Evolutionary conservation across 2,113 vertebrate species (phyloP).

Genomic region (Vulpes vulpes): DNA sequence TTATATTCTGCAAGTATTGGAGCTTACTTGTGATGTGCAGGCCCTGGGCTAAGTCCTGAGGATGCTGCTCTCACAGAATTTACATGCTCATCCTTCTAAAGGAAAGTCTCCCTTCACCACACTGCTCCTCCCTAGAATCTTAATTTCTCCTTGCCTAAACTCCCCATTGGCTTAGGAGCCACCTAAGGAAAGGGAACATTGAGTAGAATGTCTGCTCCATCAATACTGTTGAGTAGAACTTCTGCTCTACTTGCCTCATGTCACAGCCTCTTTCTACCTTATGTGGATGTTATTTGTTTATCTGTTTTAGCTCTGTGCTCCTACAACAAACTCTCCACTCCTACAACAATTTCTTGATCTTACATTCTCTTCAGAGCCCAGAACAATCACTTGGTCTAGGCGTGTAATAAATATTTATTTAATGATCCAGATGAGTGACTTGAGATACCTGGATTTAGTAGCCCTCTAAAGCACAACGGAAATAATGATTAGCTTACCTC

Average conservation of each 20-base stretch:
- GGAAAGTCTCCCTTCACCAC: neutral
- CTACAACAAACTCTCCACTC: neutral
- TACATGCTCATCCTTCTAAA: neutral
- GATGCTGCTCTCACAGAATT: neutral
- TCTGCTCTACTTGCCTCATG: neutral
- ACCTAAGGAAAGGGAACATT: too few relatives aligned
- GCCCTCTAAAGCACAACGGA: neutral
- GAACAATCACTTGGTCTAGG: neutral
- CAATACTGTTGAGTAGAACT: neutral
- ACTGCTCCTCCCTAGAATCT: neutral
- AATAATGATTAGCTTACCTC: neutral
- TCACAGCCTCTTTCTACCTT: neutral
- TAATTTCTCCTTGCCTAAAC: neutral
- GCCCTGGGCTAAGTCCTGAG: neutral
- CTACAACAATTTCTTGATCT: neutral
- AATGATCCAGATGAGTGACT: neutral
- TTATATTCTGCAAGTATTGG: too few relatives aligned
- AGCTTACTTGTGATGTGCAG: neutral
- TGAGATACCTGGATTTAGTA: neutral
- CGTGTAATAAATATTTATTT: neutral
- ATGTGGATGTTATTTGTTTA: neutral
- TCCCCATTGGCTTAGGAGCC: neutral
- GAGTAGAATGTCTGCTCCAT: neutral
- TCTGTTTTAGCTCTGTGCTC: neutral
- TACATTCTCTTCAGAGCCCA: neutral